Evolutionary conservation across 2,797 vertebrate species (phyloP), one percentile per base, ranked within the genome.

Genomic region (Oophaga sylvatica): DNA sequence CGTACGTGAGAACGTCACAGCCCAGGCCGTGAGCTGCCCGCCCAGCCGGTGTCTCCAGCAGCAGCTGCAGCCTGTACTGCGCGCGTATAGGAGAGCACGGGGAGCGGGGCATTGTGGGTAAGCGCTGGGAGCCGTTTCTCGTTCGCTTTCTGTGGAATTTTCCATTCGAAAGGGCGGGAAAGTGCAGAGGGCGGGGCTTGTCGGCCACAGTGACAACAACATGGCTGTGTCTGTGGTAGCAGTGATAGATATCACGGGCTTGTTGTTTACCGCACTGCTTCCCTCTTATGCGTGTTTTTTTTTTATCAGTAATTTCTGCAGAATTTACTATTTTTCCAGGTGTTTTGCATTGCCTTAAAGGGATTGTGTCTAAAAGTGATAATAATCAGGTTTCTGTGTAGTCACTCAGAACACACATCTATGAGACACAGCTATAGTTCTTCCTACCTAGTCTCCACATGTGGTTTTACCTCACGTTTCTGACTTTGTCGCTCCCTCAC

Each of bases 81-180:
- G 82, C 20, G 70, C 3, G 68, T 22, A 83, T 56, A 56, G 81
- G 53, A 73, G 68, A 57, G 88, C 45, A 65, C 83, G 78, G 87
- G 53, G 83, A 79, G 87, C 78, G 83, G 62, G 53, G 68, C 83
- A 85, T 85, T 80, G 68, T 81, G 87, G 87, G 87, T 87, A 88
- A 84, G 87, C 57, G 83, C 83, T 57, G 70, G n/a, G 13, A 88
- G 87, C 59, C 87, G 87, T 88, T 81, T 35, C 35, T 80, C 87
- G 65, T 82, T 81, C 73, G 67, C 65, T 70, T 63, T 71, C 73
- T 85, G 57, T 68, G 70, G 75, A 56, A 80, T 85, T 81, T 81
- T 87, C 85, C 79, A 81, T 29, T 41, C 26, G 20, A 56, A 62
- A 65, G 84, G 85, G 85, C 13, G 78, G 77, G 75, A 65, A 48